These are phyloP conservation scores for Solen grandis DNA, from an alignment of 1,140 invertebrate species.

Conservation along the genomic window DNA sequence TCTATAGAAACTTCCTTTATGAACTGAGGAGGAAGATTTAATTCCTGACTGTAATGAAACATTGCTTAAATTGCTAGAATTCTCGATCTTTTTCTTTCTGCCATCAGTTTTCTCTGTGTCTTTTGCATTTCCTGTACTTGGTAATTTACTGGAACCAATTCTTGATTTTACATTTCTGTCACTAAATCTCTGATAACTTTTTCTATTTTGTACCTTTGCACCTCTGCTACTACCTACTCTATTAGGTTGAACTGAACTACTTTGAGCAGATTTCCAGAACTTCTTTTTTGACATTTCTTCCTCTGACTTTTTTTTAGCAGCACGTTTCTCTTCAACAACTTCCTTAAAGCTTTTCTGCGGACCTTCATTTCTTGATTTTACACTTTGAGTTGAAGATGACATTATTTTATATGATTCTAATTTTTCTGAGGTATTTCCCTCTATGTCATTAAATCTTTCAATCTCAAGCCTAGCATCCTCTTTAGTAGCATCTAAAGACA, in stretches of 20 bases:
- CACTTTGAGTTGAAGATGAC: not conserved
- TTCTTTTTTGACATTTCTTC: slow-evolving; percentile 10
- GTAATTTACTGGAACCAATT: not conserved
- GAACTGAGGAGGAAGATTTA: no score
- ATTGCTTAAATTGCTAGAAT: no score
- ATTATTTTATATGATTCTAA: not conserved
- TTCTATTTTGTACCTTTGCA: no score
- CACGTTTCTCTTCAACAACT: slow-evolving; percentile 38
- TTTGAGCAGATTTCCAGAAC: slow-evolving; percentile 21
- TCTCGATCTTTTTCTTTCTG: no score
- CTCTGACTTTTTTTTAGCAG: slow-evolving; percentile 8
- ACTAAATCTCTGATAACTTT: no score
- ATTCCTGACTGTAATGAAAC: no score
- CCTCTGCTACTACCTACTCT: no score
- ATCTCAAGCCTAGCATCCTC: not conserved
- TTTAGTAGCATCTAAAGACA: no score
- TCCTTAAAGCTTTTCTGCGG: slow-evolving; percentile 29
- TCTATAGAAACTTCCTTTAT: no score
- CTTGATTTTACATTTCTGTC: not conserved
- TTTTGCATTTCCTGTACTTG: not conserved
- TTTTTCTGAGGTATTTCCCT: not conserved
- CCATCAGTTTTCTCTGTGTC: no score
- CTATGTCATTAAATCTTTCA: not conserved
- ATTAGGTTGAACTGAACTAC: not conserved
- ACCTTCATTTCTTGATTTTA: not conserved